Conservation (phyloP, 2,888 invertebrate species). For the Graphium colonna region DNA sequence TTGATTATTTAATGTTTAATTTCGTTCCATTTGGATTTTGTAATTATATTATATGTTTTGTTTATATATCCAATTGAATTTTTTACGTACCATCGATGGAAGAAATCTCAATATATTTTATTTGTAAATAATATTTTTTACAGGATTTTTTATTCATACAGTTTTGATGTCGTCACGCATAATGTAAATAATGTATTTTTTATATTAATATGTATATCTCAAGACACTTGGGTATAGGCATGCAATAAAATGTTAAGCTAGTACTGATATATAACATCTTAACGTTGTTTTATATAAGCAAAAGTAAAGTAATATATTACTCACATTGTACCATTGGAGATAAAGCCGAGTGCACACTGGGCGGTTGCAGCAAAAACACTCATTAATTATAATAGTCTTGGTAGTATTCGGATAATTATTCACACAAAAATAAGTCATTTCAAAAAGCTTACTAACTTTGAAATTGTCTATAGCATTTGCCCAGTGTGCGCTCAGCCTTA, state of each 20-base stretch:
- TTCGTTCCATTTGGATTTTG: neutral
- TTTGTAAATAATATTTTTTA: slow-evolving; percentile 39
- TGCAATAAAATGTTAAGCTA: slow-evolving; percentile 22
- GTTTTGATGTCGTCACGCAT: slow-evolving; percentile 16
- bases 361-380: too few relatives aligned
- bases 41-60: slow-evolving; percentile 4
- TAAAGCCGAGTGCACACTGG: slow-evolving; percentile 14
- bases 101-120: slow-evolving; percentile 18
- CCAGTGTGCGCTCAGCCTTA: slow-evolving; percentile 19
- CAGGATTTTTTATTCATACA: slow-evolving; percentile 22
- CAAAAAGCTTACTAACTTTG: too few relatives aligned
- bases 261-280: slow-evolving; percentile 24
- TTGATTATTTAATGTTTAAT: slow-evolving; percentile 1
- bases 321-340: slow-evolving; percentile 19
- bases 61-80: slow-evolving; percentile 7
- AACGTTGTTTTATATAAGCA: slow-evolving; percentile 32
- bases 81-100: slow-evolving; percentile 13
- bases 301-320: slow-evolving; percentile 60
- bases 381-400: too few relatives aligned
- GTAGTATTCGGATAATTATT: neutral
- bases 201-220: slow-evolving; percentile 42
- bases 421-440: neutral
- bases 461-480: neutral
- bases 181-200: slow-evolving; percentile 64
- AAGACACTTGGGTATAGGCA: slow-evolving; percentile 47